Conservation (phyloP, 1,140 invertebrate genomes). For the Leptinotarsa texana region DNA sequence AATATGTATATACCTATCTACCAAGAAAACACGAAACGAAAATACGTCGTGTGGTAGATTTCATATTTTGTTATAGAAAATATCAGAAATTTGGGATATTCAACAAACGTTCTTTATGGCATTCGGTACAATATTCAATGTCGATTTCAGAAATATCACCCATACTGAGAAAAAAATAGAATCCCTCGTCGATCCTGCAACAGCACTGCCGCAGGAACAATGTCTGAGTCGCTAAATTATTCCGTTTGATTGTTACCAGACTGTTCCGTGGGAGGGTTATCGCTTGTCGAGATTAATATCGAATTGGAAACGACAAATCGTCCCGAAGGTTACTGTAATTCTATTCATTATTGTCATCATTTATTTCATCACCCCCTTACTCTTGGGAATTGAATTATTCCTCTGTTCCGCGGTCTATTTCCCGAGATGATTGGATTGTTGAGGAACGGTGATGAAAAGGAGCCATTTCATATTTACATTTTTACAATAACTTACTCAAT, state of each 20-base stretch:
- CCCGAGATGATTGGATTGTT: neutral
- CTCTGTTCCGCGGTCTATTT: neutral
- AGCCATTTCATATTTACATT: too few species aligned
- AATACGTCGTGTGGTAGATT: too few species aligned
- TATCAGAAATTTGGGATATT: too few species aligned
- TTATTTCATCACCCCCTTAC: neutral
- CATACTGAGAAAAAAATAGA: slow-evolving; percentile 5
- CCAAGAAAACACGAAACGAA: too few species aligned
- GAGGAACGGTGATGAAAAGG: neutral
- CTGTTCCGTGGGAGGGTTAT: slow-evolving; percentile 26
- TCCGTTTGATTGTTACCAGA: slow-evolving; percentile 43
- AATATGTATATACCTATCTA: too few species aligned
- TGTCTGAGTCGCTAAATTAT: slow-evolving; percentile 46
- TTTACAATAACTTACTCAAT: too few species aligned
- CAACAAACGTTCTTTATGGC: too few species aligned
- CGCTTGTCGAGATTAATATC: slow-evolving; percentile 29
- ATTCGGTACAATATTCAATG: too few species aligned
- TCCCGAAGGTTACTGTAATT: slow-evolving; percentile 27
- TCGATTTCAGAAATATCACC: neutral
- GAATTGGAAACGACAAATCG: slow-evolving; percentile 31
- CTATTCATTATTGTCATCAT: slow-evolving; percentile 30
- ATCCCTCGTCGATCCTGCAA: slow-evolving; percentile 28
- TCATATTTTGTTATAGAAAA: too few species aligned
- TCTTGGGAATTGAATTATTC: neutral
- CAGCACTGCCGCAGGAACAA: slow-evolving; percentile 38